Evolutionary conservation across 2,797 vertebrate genomes (phyloP).

Genomic region (Tokudaia muenninki): DNA sequence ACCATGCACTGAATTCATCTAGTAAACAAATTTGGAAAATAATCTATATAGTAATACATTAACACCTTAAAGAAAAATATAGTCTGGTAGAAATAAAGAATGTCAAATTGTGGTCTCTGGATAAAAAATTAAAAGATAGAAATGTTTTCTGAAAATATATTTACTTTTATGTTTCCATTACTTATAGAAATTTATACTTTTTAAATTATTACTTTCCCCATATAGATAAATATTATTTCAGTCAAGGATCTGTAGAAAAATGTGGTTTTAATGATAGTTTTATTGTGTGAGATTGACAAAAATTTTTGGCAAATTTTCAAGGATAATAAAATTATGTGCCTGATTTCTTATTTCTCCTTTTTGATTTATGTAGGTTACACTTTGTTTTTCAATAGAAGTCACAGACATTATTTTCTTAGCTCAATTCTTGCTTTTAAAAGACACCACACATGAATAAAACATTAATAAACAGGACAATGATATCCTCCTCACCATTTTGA

Average conservation of each 20-base stretch:
- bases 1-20: background rate
- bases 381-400: background rate
- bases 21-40: background rate
- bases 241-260: conserved; percentile 13
- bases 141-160: background rate
- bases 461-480: background rate
- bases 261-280: conserved; percentile 49
- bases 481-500: background rate
- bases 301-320: background rate
- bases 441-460: background rate
- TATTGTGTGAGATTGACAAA: background rate
- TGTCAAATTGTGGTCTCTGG: background rate
- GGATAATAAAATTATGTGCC: conserved; percentile 14
- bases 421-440: background rate
- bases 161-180: conserved; percentile 14
- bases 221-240: conserved; percentile 8
- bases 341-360: conserved; percentile 14
- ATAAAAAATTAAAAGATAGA: background rate
- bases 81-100: background rate
- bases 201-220: conserved; percentile 51
- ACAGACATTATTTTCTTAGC: background rate
- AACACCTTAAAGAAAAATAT: background rate
- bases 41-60: background rate
- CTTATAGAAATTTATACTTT: conserved; percentile 18
- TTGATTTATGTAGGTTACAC: conserved; percentile 19